phyloP scores from a whole-genome alignment of 2,888 invertebrate genomes.

The Pachliopta kotzebuea region DNA sequence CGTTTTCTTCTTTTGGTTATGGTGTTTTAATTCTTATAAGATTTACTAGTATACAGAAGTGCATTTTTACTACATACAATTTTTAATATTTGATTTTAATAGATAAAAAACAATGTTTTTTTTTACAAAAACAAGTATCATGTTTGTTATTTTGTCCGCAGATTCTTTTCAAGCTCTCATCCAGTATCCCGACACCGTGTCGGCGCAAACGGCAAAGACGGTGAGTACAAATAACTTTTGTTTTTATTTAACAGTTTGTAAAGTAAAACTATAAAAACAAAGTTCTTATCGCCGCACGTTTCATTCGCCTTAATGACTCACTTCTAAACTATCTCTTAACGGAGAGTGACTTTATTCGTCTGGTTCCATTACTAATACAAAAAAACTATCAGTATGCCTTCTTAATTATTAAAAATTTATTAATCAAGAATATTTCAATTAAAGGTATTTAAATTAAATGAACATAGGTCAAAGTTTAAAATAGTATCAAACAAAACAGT shows the following conservation, averaged over 20 bases:
- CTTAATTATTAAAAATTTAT: not conserved
- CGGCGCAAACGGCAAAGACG: constrained; percentile 98
- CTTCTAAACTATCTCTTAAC: constrained; percentile 66
- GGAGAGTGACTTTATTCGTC: constrained; percentile 52
- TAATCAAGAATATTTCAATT: too few species aligned
- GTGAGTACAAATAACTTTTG: constrained; percentile 81
- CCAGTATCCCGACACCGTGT: constrained; percentile 98
- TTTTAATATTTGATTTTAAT: not conserved
- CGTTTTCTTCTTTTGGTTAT: too few species aligned
- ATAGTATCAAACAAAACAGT: too few species aligned
- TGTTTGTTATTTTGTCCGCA: constrained; percentile 73
- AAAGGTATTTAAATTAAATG: too few species aligned
- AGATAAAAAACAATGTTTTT: not conserved
- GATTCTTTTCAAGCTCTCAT: constrained; percentile 99
- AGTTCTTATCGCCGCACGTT: constrained; percentile 71
- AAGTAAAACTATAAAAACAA: constrained; percentile 71
- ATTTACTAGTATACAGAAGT: too few species aligned
- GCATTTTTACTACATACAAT: too few species aligned
- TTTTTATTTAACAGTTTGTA: constrained; percentile 71
- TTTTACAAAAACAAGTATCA: not conserved
- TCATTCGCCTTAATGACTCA: constrained; percentile 72
- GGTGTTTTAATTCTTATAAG: too few species aligned
- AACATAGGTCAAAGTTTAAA: too few species aligned
- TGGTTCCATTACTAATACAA: not conserved
- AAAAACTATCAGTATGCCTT: not conserved